Base-by-base conservation (phyloP, 2,797 vertebrate genomes). In the Botia kubotai region DNA sequence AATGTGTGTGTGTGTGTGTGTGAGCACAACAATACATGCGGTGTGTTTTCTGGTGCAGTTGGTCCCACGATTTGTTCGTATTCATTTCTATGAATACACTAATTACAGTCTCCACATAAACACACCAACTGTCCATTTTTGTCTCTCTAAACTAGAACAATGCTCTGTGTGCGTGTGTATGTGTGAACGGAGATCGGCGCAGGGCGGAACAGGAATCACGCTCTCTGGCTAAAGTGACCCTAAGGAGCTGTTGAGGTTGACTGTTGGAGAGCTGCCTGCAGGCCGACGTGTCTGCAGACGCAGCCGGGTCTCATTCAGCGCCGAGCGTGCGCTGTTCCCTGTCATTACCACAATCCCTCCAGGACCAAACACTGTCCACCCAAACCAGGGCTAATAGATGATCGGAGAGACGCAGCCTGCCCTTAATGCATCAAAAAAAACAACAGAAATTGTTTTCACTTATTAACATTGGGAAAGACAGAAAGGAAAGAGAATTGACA, bases 171-270 rank as follows among this genome's bases (percentile, higher is more conserved):
- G 43, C 73, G 12, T 83, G 84, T 83, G 86, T 83, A 83, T 83
- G 84, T 79, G 73, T 79, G 65, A 75, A 58, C 63, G 75, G 82
- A 74, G 82, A 75, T 82, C 72, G 86, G 82, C 82, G 66, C 85
- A 89, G 92, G 92, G 92, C 91, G 89, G 92, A 90, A 93, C 92
- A 94, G 92, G 92, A 93, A 93, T 83, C 87, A 92, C 52, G 87
- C 88, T 85, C 86, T 81, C 87, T 88, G 89, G 90, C 89, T 93
- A 93, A 93, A 93, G 89, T 92, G 89, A 86, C 92, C 91, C 93
- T 86, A 75, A 90, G 93, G 93, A 94, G 88, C 87, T 87, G 77
- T 90, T 90, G 88, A 87, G 62, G 80, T 70, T 87, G 78, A 66
- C 68, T 33, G 73, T 85, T 86, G 85, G 74, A 81, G 86, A 86